Evolutionary conservation across 2,113 vertebrate species (phyloP), one percentile per base, ranked within the genome.

Genomic region (Hassar affinis): DNA sequence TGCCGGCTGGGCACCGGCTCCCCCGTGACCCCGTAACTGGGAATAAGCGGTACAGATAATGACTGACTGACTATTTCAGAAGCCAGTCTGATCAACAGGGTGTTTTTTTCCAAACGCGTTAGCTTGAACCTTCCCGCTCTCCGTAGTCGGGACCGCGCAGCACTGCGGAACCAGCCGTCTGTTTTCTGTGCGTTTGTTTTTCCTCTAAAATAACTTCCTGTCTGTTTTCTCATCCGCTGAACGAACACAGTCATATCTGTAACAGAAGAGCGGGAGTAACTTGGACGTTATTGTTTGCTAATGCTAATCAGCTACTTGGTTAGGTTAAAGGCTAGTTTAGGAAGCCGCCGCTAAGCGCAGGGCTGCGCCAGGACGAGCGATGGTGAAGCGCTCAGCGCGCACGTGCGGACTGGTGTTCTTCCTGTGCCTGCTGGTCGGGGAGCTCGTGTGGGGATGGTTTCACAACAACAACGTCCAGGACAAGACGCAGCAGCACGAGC

Each of bases 361-460:
- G 7, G 22, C 47, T 7, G 42, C 33, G 27, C 17, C 3, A 45
- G 27, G 11, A 30, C 27, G 35, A 76, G 85, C 59, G 2, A 94
- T 94, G 94, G 87, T 91, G 87, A 93, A 69, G 68, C 80, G 57
- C 64, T 87, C 87, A 57, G 0, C 85, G 2, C 89, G 54, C 11
- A 83, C 80, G 0, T 86, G 2, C 89, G 54, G 11, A 83, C 79
- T 49, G 20, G 85, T 4, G 78, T 54, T 94, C 64, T 20, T 90
- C 27, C 80, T 89, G 75, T 91, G 90, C 86, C 83, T 93, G 22
- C 51, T 93, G n/a, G 75, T 61, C 1, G 89, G 89, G 35, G 86
- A 89, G 87, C 91, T 91, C 22, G 87, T 92, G 56, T 66, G 86
- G 52, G 88, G 89, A 17, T 94, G 93, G 93, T 93, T 94, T 86